Evolutionary conservation across 2,113 vertebrate species (phyloP), one percentile per base, ranked within the genome.

Genomic region (Condylura cristata): DNA sequence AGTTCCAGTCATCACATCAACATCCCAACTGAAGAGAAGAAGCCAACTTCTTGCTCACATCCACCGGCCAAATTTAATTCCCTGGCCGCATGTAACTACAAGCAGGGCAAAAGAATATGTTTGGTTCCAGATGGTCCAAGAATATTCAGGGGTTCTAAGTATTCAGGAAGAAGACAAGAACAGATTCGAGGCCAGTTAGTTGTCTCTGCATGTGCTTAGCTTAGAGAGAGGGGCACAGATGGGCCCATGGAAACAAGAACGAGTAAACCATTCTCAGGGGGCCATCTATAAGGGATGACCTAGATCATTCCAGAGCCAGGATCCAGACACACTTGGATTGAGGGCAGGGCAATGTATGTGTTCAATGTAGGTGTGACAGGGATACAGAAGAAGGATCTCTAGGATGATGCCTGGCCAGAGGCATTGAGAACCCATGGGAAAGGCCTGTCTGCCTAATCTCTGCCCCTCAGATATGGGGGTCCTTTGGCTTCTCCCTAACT

Each of bases 1-100:
- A 89, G 51, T 11, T n/a, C 16, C 48, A 68, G n/a, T 14, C 87
- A 75, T 86, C 81, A 70, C 22, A 4, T 3, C 22, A 1, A 30
- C 66, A 48, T 82, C 63, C 76, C 71, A 96, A 58, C 2, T 56
- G 58, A 82, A 12, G 88, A 39, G 46, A 78, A 93, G 53, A 89
- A 76, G 58, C 22, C 37, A 66, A 71, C 22, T 81, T 93, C 44
- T 0, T 18, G 24, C 17, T 18, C n/a, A 20, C 18, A 60, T 85
- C 56, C 71, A 32, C 4, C 48, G 76, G 48, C 58, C 71, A 84
- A 60, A 74, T n/a, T 5, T 41, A 56, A 44, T 56, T 10, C 32
- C 48, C 7, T 37, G 24, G 18, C 32, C 60, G 30, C 53, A 18
- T 92, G 26, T 80, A 89, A 53, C 39, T 53, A 0, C 71, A 63